These are phyloP conservation scores for Phyllotreta striolata DNA, from an alignment of 2,888 invertebrate genomes.

Conservation along the genomic window DNA sequence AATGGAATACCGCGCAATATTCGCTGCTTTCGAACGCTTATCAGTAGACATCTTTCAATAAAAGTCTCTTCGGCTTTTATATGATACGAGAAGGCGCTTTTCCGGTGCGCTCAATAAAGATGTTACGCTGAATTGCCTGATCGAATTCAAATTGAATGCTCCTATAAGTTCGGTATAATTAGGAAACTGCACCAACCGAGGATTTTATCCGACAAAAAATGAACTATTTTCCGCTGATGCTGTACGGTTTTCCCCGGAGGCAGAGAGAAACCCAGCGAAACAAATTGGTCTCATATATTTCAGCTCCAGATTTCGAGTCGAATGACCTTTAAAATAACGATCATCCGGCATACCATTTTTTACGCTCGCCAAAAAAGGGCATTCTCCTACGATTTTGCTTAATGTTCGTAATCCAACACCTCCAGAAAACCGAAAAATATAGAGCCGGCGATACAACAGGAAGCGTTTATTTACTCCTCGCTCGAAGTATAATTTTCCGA, in stretches of 20 bases:
- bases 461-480: too few relatives aligned
- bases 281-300: constrained; percentile 35
- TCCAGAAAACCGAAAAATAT: background rate
- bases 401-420: constrained; percentile 11
- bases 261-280: constrained; percentile 15
- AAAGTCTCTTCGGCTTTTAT: constrained; percentile 21
- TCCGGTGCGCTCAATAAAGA: constrained; percentile 3
- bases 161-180: background rate
- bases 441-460: too few relatives aligned
- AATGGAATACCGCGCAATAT: constrained; percentile 24
- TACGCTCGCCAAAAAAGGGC: constrained; percentile 19
- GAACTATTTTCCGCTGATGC: constrained; percentile 11
- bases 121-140: constrained; percentile 9
- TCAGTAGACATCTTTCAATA: constrained; percentile 20
- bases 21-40: constrained; percentile 19
- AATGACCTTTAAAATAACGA: constrained; percentile 36
- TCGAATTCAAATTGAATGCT: background rate
- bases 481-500: too few relatives aligned
- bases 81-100: constrained; percentile 5
- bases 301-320: constrained; percentile 28
- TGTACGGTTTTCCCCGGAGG: constrained; percentile 15
- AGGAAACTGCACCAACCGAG: background rate
- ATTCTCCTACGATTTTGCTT: constrained; percentile 22
- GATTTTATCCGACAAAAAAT: constrained; percentile 6
- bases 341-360: constrained; percentile 32